phyloP scores from a whole-genome alignment of 2,113 vertebrate species.

The Rhegmatorhina hoffmannsi region DNA sequence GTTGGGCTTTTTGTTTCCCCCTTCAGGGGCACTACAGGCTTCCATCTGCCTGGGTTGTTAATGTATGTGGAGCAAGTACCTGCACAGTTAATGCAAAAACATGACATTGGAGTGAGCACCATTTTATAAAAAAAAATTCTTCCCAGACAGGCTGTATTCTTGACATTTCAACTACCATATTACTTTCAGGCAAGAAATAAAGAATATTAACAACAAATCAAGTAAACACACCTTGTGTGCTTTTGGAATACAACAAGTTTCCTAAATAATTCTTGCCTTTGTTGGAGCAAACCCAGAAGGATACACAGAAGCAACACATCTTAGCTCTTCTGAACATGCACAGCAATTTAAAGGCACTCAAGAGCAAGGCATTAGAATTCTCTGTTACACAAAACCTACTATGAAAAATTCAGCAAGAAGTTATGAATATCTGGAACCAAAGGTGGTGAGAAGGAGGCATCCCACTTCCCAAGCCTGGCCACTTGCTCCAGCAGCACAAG shows the following conservation, averaged over 20 bases:
- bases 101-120: neutral
- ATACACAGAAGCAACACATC: neutral
- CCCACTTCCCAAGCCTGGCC: no score
- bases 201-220: conserved; percentile 2
- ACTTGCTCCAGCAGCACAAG: neutral
- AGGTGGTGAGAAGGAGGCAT: neutral
- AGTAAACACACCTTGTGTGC: neutral
- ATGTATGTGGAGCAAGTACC: neutral
- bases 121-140: neutral
- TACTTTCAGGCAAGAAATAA: neutral
- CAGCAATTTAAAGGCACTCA: neutral
- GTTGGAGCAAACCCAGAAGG: neutral
- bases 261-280: neutral
- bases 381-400: neutral
- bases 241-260: neutral
- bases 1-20: neutral
- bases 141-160: neutral
- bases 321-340: neutral
- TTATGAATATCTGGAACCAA: neutral
- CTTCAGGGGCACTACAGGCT: neutral
- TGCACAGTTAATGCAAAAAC: neutral
- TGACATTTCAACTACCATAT: neutral
- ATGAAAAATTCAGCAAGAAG: neutral
- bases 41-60: neutral
- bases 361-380: neutral